A percentile compares a stretch with the other conserved stretches of the same genome.
These are phyloP conservation scores for Riparia riparia DNA, from an alignment of 2,113 vertebrate genomes.

Conservation along the genomic window DNA sequence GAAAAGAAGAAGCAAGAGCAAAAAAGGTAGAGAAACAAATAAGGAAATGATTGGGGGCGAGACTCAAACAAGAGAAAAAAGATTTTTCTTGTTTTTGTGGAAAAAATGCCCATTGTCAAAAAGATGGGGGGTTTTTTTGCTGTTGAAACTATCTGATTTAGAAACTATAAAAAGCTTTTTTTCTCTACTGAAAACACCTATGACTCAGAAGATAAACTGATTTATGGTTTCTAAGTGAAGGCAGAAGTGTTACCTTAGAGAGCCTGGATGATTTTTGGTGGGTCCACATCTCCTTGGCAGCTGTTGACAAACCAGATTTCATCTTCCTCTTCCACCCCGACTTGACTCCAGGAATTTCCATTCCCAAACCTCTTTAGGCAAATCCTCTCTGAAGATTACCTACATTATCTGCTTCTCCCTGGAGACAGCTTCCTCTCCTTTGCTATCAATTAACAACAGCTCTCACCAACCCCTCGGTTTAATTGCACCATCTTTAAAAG, in stretches of 20 bases:
- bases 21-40: neutral
- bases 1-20: neutral
- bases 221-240: neutral
- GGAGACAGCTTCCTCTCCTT: constrained; percentile 39
- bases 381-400: constrained; percentile 69
- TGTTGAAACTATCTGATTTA: neutral
- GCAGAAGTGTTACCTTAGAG: neutral
- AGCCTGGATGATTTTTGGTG: neutral
- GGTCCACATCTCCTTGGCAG: neutral
- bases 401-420: constrained; percentile 35
- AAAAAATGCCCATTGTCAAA: neutral
- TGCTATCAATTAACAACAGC: constrained; percentile 47
- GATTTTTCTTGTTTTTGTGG: neutral
- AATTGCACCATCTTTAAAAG: constrained; percentile 13
- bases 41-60: neutral
- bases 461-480: neutral
- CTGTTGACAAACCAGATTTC: constrained; percentile 32
- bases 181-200: neutral
- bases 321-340: neutral
- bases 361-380: constrained; percentile 52
- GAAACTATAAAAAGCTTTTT: neutral
- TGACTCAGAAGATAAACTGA: neutral
- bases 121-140: accelerated
- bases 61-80: neutral
- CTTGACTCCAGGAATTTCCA: constrained; percentile 10